Evolutionary conservation across 2,888 invertebrate species (phyloP).

Genomic region (Chironomus tentans): DNA sequence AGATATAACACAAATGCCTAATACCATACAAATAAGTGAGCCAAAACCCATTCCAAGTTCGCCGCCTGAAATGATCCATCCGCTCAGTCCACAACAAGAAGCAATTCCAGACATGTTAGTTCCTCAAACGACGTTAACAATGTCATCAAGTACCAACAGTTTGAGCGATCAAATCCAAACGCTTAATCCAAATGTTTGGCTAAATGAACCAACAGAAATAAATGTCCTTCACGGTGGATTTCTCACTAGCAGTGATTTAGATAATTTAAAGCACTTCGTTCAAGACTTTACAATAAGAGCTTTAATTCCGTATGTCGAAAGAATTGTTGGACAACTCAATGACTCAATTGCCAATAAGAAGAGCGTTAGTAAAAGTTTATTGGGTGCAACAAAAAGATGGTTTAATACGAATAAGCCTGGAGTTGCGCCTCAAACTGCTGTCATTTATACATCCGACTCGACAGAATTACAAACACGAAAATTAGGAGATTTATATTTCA

Average conservation of each 20-base stretch:
- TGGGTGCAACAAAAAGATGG: constrained; percentile 93
- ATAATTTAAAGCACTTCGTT: constrained; percentile 72
- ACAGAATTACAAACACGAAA: constrained; percentile 88
- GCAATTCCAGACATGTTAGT: constrained; percentile 33
- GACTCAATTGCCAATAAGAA: constrained; percentile 78
- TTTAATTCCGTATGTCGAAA: constrained; percentile 84
- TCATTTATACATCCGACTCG: constrained; percentile 74
- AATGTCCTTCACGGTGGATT: constrained; percentile 60
- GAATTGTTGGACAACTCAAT: constrained; percentile 68
- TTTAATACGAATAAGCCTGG: constrained; percentile 86
- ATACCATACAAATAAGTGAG: constrained; percentile 37
- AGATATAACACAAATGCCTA: constrained; percentile 42
- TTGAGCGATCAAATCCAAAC: constrained; percentile 42
- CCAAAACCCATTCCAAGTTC: constrained; percentile 22
- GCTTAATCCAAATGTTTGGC: constrained; percentile 50
- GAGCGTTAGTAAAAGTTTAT: constrained; percentile 83
- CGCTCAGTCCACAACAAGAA: constrained; percentile 62
- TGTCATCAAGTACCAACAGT: constrained; percentile 50
- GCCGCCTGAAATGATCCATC: constrained; percentile 46
- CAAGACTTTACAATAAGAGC: constrained; percentile 81
- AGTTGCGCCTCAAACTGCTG: constrained; percentile 62
- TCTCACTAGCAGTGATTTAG: constrained; percentile 72
- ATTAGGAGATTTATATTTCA: constrained; percentile 89
- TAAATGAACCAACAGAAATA: constrained; percentile 44
- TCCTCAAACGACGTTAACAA: constrained; percentile 45